A percentile compares a stretch with the other conserved stretches of the same genome.
Evolutionary conservation across 2,113 vertebrate genomes (phyloP).

Genomic region (Anser brachyrhynchus): DNA sequence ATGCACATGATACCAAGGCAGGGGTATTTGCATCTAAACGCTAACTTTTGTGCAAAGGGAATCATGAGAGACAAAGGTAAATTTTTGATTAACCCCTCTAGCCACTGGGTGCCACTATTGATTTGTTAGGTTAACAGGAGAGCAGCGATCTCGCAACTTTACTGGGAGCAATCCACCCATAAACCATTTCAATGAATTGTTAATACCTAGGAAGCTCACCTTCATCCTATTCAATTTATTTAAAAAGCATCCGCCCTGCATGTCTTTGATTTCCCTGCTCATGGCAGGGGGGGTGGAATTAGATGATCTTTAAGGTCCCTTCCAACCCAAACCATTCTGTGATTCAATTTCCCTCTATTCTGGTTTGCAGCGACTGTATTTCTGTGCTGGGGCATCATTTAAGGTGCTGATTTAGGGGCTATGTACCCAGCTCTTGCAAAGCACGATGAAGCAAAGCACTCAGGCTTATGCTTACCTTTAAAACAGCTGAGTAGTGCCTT

Average conservation of each 20-base stretch:
- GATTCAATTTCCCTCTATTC: neutral
- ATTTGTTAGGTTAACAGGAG: slow-evolving; percentile 44
- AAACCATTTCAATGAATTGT: neutral
- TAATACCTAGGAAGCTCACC: neutral
- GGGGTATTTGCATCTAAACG: slow-evolving; percentile 6
- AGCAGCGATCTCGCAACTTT: neutral
- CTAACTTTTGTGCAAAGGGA: neutral
- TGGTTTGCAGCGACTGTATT: neutral
- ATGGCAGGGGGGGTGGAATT: too few relatives aligned
- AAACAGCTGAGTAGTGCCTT: neutral
- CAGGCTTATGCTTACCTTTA: neutral
- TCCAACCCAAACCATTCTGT: too few relatives aligned
- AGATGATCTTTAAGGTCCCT: too few relatives aligned
- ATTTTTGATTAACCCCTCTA: slow-evolving; percentile 66
- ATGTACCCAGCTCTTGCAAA: neutral
- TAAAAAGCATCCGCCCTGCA: neutral
- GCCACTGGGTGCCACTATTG: slow-evolving; percentile 70
- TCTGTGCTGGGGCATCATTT: neutral
- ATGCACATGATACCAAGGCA: neutral
- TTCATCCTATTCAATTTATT: neutral
- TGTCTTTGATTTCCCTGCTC: neutral
- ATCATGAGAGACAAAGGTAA: neutral
- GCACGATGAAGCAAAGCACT: neutral
- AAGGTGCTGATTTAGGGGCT: neutral
- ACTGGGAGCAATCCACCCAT: neutral